These are phyloP conservation scores for Chauna torquata DNA, from an alignment of 2,113 vertebrate species.

Conservation along the genomic window DNA sequence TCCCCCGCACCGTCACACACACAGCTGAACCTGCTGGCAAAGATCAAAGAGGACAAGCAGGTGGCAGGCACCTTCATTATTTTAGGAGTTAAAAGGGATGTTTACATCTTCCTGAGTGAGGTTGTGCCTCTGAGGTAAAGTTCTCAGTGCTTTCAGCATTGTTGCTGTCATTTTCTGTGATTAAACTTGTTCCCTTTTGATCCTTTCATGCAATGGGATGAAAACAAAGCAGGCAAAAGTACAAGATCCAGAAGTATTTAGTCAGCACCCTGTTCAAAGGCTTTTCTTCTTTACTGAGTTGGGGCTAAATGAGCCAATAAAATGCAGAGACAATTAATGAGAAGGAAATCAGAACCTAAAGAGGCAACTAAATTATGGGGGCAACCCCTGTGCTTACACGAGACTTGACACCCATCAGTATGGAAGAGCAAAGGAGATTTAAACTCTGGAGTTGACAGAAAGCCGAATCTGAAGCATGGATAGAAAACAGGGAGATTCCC, in stretches of 20 bases:
- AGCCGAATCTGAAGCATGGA: neutral
- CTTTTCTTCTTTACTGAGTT: neutral
- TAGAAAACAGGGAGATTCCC: neutral
- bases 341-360: neutral
- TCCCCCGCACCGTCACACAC: neutral
- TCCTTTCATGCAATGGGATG: neutral
- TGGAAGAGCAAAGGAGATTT: neutral
- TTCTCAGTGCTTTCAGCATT: neutral
- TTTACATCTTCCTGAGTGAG: neutral
- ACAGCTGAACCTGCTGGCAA: neutral
- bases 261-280: slow-evolving; percentile 25
- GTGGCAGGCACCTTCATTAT: neutral
- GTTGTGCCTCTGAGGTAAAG: neutral
- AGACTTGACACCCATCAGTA: neutral
- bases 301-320: neutral
- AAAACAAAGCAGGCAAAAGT: neutral
- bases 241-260: neutral
- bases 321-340: neutral
- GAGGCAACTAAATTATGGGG: rapidly evolving
- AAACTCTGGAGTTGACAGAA: neutral
- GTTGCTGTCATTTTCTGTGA: neutral
- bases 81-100: slow-evolving; percentile 24
- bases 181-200: slow-evolving; percentile 49
- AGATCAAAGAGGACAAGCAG: slow-evolving; percentile 24
- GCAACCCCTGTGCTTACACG: rapidly evolving